phyloP scores from a whole-genome alignment of 2,797 vertebrate genomes.

The Meriones psammophilus region DNA sequence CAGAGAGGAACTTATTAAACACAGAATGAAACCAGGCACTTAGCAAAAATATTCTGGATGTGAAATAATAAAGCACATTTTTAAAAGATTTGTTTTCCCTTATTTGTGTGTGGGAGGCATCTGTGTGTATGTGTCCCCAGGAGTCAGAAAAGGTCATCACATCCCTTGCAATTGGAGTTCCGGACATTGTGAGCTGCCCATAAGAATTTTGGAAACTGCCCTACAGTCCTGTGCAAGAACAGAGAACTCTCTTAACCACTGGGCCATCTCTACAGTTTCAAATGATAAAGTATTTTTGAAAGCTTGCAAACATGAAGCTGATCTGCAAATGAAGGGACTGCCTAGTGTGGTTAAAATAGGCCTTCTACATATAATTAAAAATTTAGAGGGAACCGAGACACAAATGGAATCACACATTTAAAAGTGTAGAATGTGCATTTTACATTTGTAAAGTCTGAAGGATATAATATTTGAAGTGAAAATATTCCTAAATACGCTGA shows the following conservation, averaged over 20 bases:
- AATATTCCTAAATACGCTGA: not conserved
- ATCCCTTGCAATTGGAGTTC: not conserved
- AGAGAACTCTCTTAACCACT: not conserved
- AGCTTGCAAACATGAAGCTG: not conserved
- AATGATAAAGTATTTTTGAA: not conserved
- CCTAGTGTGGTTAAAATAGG: not conserved
- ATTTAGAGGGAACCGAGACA: not conserved
- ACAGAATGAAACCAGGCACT: not conserved
- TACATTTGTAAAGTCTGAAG: not conserved
- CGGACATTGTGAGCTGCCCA: not conserved
- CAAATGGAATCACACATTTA: not conserved
- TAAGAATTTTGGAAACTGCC: not conserved
- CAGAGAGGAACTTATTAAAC: not conserved
- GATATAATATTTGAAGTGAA: not conserved
- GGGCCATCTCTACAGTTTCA: not conserved
- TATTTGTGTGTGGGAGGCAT: not conserved
- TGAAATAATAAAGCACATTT: not conserved
- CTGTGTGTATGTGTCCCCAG: not conserved
- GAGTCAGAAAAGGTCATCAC: not conserved
- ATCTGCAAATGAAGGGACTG: not conserved
- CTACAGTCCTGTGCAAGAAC: not conserved
- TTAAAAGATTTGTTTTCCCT: not conserved
- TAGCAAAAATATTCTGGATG: not conserved
- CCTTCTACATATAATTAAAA: not conserved
- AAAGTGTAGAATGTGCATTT: not conserved